These are phyloP conservation scores for Prionace glauca DNA, from an alignment of 2,797 vertebrate species.

Conservation along the genomic window DNA sequence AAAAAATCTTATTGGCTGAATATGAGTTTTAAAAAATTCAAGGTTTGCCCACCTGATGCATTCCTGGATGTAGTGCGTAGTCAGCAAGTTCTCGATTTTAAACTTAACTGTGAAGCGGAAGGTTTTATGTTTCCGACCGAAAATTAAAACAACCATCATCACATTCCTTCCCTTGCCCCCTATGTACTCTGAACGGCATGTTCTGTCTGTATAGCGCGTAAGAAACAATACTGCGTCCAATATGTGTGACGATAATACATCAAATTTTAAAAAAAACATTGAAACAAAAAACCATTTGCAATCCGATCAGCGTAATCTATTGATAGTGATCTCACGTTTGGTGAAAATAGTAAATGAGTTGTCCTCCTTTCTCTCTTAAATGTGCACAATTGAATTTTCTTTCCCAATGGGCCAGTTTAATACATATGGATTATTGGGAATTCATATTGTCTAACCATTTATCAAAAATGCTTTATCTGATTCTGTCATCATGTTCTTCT, in stretches of 20 bases:
- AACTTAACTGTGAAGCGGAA: neutral
- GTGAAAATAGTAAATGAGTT: neutral
- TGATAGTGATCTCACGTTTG: neutral
- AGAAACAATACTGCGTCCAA: no score
- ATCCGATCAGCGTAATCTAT: neutral
- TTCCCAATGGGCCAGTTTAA: neutral
- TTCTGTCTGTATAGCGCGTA: no score
- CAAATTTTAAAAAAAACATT: neutral
- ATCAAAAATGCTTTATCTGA: neutral
- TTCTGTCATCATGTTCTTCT: neutral
- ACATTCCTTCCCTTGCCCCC: neutral
- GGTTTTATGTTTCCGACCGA: neutral
- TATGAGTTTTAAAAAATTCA: neutral
- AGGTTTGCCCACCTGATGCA: neutral
- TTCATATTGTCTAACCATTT: neutral
- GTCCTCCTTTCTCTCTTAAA: neutral
- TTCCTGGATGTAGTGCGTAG: neutral
- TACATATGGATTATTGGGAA: neutral
- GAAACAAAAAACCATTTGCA: neutral
- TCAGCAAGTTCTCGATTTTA: neutral
- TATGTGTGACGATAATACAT: no score
- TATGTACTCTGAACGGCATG: no score
- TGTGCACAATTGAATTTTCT: neutral
- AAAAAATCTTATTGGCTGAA: neutral
- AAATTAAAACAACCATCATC: neutral